A percentile compares a stretch with the other conserved stretches of the same genome.
phyloP scores from a whole-genome alignment of 1,140 invertebrate genomes.

The Leptonema lineaticorne region DNA sequence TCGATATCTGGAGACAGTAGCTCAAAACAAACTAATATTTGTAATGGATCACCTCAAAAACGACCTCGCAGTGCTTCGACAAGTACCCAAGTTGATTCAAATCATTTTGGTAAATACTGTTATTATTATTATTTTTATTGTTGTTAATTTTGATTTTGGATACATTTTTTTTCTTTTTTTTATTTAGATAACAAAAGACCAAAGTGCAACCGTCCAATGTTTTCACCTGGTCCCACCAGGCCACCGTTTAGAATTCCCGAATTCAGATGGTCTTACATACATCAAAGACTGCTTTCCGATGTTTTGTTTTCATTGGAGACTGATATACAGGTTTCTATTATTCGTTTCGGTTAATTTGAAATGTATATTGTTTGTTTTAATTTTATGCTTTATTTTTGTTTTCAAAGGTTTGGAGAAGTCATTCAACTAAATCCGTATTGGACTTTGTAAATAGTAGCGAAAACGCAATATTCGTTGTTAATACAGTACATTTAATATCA shows the following conservation, averaged over 20 bases:
- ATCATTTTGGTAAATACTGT: conserved; percentile 70
- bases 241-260: conserved; percentile 98
- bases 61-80: conserved; percentile 73
- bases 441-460: conserved; percentile 98
- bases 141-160: conserved; percentile 6
- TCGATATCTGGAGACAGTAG: conserved; percentile 43
- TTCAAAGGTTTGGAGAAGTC: conserved; percentile 71
- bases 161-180: background rate
- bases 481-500: conserved; percentile 98
- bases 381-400: conserved; percentile 9
- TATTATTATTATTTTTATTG: conserved; percentile 8
- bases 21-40: conserved; percentile 35
- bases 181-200: conserved; percentile 46
- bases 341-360: conserved; percentile 1
- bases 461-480: conserved; percentile 98
- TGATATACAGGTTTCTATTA: conserved; percentile 83
- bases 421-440: conserved; percentile 94
- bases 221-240: conserved; percentile 91
- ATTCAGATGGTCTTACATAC: conserved; percentile 99
- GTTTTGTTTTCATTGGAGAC: conserved; percentile 96
- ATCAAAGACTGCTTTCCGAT: conserved; percentile 94
- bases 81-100: conserved; percentile 76
- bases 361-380: background rate
- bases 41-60: conserved; percentile 58
- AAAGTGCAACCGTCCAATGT: conserved; percentile 73